Percentiles rank a stretch among this genome's conserved stretches.
Evolutionary conservation across 2,113 vertebrate species (phyloP).

Genomic region (Poecilia latipinna): DNA sequence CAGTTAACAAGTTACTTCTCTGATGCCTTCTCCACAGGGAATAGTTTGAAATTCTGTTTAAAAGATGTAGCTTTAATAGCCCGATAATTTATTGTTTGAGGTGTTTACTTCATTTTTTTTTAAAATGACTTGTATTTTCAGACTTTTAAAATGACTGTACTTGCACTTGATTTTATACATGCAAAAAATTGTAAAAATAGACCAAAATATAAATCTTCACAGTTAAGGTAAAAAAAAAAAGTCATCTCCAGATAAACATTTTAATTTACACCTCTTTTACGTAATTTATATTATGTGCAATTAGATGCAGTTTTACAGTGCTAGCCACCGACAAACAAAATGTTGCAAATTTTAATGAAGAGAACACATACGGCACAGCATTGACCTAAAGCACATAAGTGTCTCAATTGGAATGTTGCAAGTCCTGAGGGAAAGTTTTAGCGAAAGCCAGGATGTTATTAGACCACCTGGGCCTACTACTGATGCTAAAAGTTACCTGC

Average conservation of each 20-base stretch:
- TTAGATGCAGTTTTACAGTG: not conserved
- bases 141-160: no score
- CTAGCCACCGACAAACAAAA: conserved; percentile 5
- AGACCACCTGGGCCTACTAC: conserved; percentile 63
- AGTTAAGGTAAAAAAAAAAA: not conserved
- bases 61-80: not conserved
- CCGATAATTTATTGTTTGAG: not conserved
- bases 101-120: no score
- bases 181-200: not conserved
- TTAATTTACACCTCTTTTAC: conserved; percentile 5
- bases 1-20: not conserved
- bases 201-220: no score
- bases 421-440: conserved; percentile 58
- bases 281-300: conserved; percentile 14
- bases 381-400: conserved; percentile 64
- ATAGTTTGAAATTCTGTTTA: not conserved
- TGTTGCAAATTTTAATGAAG: conserved; percentile 27
- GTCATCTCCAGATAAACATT: not conserved
- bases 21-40: not conserved
- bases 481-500: conserved; percentile 70
- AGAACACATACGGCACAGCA: conserved; percentile 20
- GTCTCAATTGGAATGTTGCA: conserved; percentile 50
- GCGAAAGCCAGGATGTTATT: conserved; percentile 68
- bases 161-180: not conserved
- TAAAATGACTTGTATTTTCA: no score